These are phyloP conservation scores for Cyphomyrus plagiostoma DNA, from an alignment of 2,113 vertebrate genomes.

Conservation along the genomic window DNA sequence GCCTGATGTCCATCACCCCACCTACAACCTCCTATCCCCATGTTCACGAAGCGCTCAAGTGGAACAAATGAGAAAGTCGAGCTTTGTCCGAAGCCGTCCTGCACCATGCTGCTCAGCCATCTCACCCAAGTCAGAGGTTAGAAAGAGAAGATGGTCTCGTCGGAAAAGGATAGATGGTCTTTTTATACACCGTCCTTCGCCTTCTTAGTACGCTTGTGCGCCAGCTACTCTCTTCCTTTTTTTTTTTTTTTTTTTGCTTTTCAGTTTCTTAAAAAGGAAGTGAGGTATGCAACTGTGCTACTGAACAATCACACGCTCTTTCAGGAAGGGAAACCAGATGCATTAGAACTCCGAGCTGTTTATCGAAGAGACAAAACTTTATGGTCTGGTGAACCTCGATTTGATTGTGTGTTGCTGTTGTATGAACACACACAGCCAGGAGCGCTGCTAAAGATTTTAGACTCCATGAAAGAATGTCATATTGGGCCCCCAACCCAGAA, in stretches of 20 bases:
- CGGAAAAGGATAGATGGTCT: not conserved
- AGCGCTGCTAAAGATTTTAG: not conserved
- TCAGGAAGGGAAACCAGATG: constrained; percentile 14
- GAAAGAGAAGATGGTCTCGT: not conserved
- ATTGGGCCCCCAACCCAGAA: not conserved
- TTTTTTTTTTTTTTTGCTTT: not conserved
- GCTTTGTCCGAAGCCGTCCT: not conserved
- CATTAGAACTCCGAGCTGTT: not conserved
- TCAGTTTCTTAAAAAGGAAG: constrained; percentile 62
- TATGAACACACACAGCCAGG: not conserved
- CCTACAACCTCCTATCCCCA: constrained; percentile 1
- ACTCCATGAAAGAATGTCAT: not conserved
- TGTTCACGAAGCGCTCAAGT: not conserved
- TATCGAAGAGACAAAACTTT: not conserved
- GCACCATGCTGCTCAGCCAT: not conserved
- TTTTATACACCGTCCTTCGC: constrained; percentile 5
- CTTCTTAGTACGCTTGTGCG: constrained; percentile 26
- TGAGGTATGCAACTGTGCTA: constrained; percentile 58
- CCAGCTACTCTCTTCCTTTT: constrained; percentile 20
- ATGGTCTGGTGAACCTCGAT: not conserved
- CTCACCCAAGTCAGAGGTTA: not conserved
- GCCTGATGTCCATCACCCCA: not conserved
- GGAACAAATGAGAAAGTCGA: not conserved
- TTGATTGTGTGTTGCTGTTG: not conserved
- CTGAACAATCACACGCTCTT: constrained; percentile 9